Evolutionary conservation across 64 coral and sea anemone genomes (phyloP), one percentile per base, ranked within the genome.

Genomic region (Stylophora pistillata): DNA sequence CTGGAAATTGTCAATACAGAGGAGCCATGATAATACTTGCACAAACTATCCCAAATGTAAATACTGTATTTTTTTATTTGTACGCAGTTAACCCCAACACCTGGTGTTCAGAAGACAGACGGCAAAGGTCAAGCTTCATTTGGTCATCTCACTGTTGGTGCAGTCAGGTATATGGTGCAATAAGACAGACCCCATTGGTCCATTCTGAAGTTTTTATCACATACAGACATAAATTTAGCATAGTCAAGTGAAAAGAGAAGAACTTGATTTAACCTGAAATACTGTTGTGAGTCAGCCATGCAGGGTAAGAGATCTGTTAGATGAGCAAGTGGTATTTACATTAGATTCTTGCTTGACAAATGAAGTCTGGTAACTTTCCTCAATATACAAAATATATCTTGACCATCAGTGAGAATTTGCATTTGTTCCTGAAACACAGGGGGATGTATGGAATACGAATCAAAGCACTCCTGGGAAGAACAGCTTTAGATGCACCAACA

Each of bases 371-470:
- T 34, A n/a, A 41, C 31, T 27, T n/a, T 13, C 33, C 1, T 23
- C 18, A 20, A 20, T 32, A 20, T 5, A 53, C 30, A 25, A 28
- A 13, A 77, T 77, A 31, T 33, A 34, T 15, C 29, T 34, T 32
- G 33, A 56, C 15, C 11, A 41, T 21, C 37, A 47, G n/a, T 20
- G 6, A 77, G 3, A 77, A 31, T 77, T 77, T 21, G 6, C 2
- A 59, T 28, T 15, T 61, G 17, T 29, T 58, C 30, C 26, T 81
- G 1, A 57, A 58, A 58, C 30, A n/a, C 74, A 99, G 97, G 70
- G 97, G 97, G 68, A 91, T 95, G 82, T 99, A 99, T 84, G 93
- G 93, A 76, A 95, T 99, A 28, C 81, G 97, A 79, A 99, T 99
- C 70, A 99, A 99, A 58, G 97, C 97, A 27, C 84, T 99, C 10